Conservation (phyloP, 2,888 invertebrate genomes). For the Andricus quercusramuli region DNA sequence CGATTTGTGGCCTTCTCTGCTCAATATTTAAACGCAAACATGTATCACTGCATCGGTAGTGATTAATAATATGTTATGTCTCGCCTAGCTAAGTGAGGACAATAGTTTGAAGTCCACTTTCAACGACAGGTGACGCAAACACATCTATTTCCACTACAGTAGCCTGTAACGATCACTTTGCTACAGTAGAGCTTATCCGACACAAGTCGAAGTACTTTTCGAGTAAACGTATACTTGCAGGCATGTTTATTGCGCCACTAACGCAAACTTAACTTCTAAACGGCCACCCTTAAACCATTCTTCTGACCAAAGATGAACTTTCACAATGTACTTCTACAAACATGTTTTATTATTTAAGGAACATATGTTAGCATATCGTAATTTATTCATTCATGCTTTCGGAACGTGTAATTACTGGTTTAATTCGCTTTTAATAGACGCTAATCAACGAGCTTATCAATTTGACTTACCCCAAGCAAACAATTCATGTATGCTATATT, state of each 20-base stretch:
- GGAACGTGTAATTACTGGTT: background rate
- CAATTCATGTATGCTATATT: background rate
- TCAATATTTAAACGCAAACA: slow-evolving; percentile 1
- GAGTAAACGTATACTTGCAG: slow-evolving; percentile 24
- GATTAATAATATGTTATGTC: slow-evolving; percentile 31
- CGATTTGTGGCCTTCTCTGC: slow-evolving; percentile 15
- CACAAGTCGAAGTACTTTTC: slow-evolving; percentile 37
- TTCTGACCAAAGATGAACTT: slow-evolving; percentile 15
- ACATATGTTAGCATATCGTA: too few species aligned
- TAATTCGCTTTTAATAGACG: slow-evolving; percentile 11
- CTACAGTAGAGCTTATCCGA: slow-evolving; percentile 32
- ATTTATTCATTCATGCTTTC: background rate
- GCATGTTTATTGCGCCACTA: slow-evolving; percentile 38
- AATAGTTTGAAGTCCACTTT: slow-evolving; percentile 19
- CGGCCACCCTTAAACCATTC: slow-evolving; percentile 5
- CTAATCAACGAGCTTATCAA: background rate
- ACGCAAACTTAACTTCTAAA: slow-evolving; percentile 32
- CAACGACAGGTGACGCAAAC: slow-evolving; percentile 24
- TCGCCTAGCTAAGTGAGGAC: slow-evolving; percentile 30
- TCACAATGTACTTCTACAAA: background rate
- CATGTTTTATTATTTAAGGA: slow-evolving; percentile 31
- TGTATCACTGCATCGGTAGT: background rate
- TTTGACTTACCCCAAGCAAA: background rate
- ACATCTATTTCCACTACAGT: slow-evolving; percentile 19
- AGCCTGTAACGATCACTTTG: slow-evolving; percentile 24